Evolutionary conservation across 2,113 vertebrate genomes (phyloP), one percentile per base, ranked within the genome.

Genomic region (Epinephelus fuscoguttatus): DNA sequence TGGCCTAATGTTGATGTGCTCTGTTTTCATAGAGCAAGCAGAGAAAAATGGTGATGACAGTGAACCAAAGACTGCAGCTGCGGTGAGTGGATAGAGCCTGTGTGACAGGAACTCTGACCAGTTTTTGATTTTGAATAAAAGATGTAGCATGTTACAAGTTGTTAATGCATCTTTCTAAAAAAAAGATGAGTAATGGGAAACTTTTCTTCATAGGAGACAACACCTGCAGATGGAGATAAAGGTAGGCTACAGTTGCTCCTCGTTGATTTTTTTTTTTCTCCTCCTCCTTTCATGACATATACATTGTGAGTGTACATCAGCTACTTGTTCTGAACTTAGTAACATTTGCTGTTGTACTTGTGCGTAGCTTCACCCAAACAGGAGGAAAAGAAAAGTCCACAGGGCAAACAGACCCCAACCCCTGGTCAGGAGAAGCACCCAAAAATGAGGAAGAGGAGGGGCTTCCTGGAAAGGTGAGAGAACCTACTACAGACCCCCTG

Each of bases 401-500:
- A 94, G 21, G 95, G 94, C 1, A 96, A 95, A 80, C 92, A 85
- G 75, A 68, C 40, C 23, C 67, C 80, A 0, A 2, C 66, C 30
- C 92, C 85, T 19, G 47, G 50, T 45, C 91, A 91, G 69, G 92
- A 92, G 33, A 94, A 83, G 42, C 76, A 72, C 27, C 76, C 93
- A 2, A 96, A 95, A 81, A 81, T 83, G 69, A 94, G 92, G 70
- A 99, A 96, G 92, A 97, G 95, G 83, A 94, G 97, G 72, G 97
- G 97, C 40, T 97, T 99, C 95, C 95, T 97, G 45, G 98, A 99
- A 90, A 98, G 97, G 97, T 98, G 90, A 91, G 78, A 12, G 12
- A 4, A 45, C 59, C 40, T 61, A 61, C 33, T 70, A 14, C 67
- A 70, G 4, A 18, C 5, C 42, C 9, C 42, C 42, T 45, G 42